Conservation (phyloP, 2,113 vertebrate genomes). For the Strix aluco region DNA sequence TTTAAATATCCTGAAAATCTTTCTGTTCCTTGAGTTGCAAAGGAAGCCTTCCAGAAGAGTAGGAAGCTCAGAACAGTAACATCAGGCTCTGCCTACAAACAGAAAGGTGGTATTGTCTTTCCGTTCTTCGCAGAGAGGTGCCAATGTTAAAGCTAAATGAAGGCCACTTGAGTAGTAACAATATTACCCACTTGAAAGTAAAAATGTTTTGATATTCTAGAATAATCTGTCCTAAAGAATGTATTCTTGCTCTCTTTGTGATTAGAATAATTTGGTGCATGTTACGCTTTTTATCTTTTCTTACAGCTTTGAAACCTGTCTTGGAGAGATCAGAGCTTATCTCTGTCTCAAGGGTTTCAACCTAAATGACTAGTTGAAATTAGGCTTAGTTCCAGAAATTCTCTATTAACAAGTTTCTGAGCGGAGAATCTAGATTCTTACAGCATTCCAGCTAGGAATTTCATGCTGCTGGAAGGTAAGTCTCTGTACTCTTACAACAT, state of each 20-base stretch:
- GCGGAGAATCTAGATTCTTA: not conserved
- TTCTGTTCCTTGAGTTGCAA: not conserved
- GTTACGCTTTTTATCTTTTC: not conserved
- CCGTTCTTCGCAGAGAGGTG: not conserved
- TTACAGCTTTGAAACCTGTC: not conserved
- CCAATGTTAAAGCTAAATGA: not conserved
- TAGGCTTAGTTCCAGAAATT: not conserved
- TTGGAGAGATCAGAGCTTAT: not conserved
- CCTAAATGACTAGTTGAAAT: not conserved
- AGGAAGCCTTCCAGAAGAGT: not conserved
- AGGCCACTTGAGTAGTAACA: not conserved
- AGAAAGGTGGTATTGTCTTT: conserved; percentile 5
- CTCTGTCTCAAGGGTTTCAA: not conserved
- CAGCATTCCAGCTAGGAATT: not conserved
- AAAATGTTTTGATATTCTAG: not conserved
- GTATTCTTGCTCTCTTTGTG: not conserved
- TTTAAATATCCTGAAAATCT: not conserved
- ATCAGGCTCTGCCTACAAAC: not conserved
- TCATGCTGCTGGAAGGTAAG: not conserved
- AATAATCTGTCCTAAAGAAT: not conserved
- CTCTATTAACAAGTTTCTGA: not conserved
- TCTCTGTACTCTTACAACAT: not conserved
- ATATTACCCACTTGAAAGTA: not conserved
- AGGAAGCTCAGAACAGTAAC: not conserved
- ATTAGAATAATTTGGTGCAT: not conserved